phyloP scores from a whole-genome alignment of 2,113 vertebrate genomes.

The Gyps fulvus region DNA sequence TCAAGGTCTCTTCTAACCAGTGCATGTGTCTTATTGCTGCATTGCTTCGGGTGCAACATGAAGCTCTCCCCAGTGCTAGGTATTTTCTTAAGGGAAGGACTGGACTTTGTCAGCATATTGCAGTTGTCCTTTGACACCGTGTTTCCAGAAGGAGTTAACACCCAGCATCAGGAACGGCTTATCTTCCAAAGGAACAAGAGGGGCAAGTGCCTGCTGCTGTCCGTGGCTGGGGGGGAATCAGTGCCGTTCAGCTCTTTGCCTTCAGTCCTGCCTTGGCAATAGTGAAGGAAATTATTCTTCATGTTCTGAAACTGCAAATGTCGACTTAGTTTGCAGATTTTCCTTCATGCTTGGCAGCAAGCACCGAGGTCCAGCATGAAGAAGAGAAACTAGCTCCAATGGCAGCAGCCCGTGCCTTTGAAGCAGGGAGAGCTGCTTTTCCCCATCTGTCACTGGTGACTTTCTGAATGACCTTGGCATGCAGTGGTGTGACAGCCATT shows the following conservation, averaged over 20 bases:
- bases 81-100: neutral
- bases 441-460: neutral
- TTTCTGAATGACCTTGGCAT: neutral
- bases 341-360: neutral
- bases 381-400: neutral
- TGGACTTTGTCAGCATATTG: neutral
- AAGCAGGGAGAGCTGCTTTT: neutral
- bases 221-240: neutral
- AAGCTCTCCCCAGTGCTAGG: neutral
- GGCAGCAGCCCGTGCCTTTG: neutral
- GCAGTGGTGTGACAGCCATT: neutral
- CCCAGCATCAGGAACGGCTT: neutral
- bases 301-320: neutral
- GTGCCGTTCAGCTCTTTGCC: neutral
- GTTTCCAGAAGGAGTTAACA: neutral
- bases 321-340: neutral
- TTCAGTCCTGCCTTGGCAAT: neutral
- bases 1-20: neutral
- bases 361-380: rapidly evolving
- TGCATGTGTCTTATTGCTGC: neutral
- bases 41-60: neutral
- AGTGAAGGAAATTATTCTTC: neutral
- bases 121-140: rapidly evolving
- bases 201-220: neutral
- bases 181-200: neutral